Evolutionary conservation across 2,113 vertebrate species (phyloP).

Genomic region (Rynchops niger): DNA sequence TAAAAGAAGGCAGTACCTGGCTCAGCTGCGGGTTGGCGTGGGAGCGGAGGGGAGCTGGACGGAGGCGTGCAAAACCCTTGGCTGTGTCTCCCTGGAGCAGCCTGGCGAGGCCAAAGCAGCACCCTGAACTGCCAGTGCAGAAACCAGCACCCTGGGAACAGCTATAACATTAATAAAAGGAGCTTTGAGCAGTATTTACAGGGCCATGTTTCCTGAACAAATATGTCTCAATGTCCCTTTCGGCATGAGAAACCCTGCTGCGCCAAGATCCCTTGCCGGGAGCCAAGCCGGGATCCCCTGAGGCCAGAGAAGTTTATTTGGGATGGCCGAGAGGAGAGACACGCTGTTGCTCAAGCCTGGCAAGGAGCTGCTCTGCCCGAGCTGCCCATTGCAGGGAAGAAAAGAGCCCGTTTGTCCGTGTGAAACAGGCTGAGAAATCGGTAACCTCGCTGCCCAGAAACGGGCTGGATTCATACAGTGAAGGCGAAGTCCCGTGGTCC

Average conservation of each 20-base stretch:
- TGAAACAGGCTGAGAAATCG: background rate
- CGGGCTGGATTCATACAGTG: rapidly evolving
- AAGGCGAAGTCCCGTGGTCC: background rate
- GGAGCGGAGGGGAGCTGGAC: background rate
- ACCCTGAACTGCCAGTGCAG: background rate
- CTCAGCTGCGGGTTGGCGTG: background rate
- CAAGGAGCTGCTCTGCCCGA: background rate
- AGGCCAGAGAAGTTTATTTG: background rate
- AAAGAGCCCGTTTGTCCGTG: background rate
- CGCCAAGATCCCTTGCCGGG: background rate
- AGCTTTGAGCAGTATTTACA: background rate
- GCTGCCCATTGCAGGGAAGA: background rate
- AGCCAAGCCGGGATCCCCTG: background rate
- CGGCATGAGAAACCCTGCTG: background rate
- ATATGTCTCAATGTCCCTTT: background rate
- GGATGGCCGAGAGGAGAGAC: background rate
- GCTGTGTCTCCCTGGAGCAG: background rate
- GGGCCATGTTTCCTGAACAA: background rate
- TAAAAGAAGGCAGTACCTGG: background rate
- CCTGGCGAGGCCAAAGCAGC: background rate
- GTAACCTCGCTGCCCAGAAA: background rate
- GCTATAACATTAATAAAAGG: background rate
- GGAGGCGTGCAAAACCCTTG: background rate
- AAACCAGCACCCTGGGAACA: background rate
- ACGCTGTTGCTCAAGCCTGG: background rate